Evolutionary conservation across 2,888 invertebrate species (phyloP).

Genomic region (Meiosimyza decipiens): DNA sequence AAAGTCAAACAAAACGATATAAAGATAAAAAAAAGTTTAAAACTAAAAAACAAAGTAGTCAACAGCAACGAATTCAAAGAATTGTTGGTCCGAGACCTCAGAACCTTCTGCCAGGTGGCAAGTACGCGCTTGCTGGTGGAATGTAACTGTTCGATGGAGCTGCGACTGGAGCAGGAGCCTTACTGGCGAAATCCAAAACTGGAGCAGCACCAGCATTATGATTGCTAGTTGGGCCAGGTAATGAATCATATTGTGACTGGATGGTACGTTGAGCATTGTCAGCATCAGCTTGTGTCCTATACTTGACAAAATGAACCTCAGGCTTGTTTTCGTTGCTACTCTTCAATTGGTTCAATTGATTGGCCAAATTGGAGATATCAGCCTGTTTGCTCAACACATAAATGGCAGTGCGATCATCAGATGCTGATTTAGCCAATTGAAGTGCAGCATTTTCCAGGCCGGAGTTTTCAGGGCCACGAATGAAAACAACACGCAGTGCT

Average conservation of each 20-base stretch:
- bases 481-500: conserved; percentile 62
- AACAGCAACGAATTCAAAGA: conserved; percentile 12
- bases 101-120: conserved; percentile 56
- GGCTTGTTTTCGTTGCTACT: conserved; percentile 52
- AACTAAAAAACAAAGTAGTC: conserved; percentile 37
- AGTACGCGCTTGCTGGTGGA: conserved; percentile 50
- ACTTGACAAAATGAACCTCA: conserved; percentile 62
- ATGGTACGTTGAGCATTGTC: conserved; percentile 60
- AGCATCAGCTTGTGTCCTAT: conserved; percentile 61
- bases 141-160: conserved; percentile 25
- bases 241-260: conserved; percentile 58
- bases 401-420: conserved; percentile 60
- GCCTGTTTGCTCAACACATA: conserved; percentile 61
- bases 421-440: conserved; percentile 55
- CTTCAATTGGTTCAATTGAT: conserved; percentile 53
- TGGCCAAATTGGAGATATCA: conserved; percentile 54
- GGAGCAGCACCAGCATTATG: conserved; percentile 55
- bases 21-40: conserved; percentile 24
- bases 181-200: conserved; percentile 56
- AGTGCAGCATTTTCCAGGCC: conserved; percentile 58
- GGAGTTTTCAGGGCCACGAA: conserved; percentile 62
- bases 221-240: conserved; percentile 53
- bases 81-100: conserved; percentile 35
- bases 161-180: conserved; percentile 35
- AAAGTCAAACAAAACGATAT: neutral